Evolutionary conservation across 2,888 invertebrate species (phyloP), one percentile per base, ranked within the genome.

Genomic region (Leptinotarsa peninsularis): DNA sequence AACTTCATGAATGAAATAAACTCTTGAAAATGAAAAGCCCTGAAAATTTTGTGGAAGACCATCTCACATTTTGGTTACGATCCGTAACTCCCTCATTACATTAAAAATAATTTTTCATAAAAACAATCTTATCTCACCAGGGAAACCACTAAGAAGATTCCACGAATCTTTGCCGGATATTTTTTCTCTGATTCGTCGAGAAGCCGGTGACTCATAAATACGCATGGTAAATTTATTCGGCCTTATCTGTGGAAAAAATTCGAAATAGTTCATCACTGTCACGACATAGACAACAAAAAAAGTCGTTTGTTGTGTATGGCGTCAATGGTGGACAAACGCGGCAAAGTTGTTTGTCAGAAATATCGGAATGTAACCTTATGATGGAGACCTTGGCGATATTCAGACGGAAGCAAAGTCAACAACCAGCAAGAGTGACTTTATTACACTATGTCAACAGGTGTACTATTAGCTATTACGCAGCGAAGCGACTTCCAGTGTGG

Each of bases 371-470:
- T 71, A 71, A 73, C 73, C 73, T 76, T 74, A 78, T 50, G 70
- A 68, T 70, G 54, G 15, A 75, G 78, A 76, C 76, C 78, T 78
- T 78, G 76, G 66, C 73, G 74, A 68, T 72, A 71, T 71, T 75
- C 71, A 76, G 74, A 75, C 76, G 78, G 79, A 79, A 76, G 74
- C 73, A 68, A 71, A 78, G 78, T 78, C 78, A 78, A 78, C 75
- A 76, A 78, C 76, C 78, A 77, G 78, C 75, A 75, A 74, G 72
- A 79, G 60, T 60, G 76, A 75, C 72, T 77, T 71, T 74, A 73
- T 66, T 74, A 75, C 73, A 75, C 78, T 76, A 67, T 74, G 76
- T 75, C 78, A 78, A 79, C 79, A 79, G 79, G 79, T 79, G 77
- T 76, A 66, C 67, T 67, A 76, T 76, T 72, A 74, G 67, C 33